These are phyloP conservation scores for Spatula versicolor DNA, from an alignment of 2,797 vertebrate genomes.

Conservation along the genomic window DNA sequence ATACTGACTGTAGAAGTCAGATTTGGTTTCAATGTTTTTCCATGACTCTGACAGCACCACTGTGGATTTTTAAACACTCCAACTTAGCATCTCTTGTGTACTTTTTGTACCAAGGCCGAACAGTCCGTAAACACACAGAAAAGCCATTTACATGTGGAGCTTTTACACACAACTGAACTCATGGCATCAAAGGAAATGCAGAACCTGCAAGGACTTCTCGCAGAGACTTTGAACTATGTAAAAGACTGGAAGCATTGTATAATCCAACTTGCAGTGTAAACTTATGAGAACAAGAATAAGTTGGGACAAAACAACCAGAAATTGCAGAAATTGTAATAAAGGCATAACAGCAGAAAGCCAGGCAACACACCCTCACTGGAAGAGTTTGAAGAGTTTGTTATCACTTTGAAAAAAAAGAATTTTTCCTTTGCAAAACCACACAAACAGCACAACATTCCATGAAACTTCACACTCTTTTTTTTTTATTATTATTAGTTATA, in stretches of 20 bases:
- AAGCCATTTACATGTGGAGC: background rate
- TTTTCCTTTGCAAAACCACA: background rate
- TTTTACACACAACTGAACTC: background rate
- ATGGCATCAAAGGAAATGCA: background rate
- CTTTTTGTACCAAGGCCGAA: background rate
- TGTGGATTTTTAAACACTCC: background rate
- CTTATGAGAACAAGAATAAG: background rate
- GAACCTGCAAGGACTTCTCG: background rate
- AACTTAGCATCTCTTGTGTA: background rate
- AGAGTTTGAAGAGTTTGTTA: background rate
- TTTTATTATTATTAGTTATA: conserved; percentile 4
- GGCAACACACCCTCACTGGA: background rate
- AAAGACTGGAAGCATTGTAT: background rate
- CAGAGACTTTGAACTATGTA: background rate
- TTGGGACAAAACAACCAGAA: background rate
- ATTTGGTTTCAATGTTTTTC: background rate
- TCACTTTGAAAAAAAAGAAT: background rate
- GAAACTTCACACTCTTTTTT: background rate
- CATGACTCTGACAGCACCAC: background rate
- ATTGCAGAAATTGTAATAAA: background rate
- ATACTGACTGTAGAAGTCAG: background rate
- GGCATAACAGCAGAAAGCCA: background rate
- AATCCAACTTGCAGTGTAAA: background rate
- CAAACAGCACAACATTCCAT: background rate
- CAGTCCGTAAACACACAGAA: background rate